Percentiles rank a stretch among this genome's conserved stretches.
phyloP scores from a whole-genome alignment of 2,888 invertebrate species.

The Drosophila nr. perissopoda region DNA sequence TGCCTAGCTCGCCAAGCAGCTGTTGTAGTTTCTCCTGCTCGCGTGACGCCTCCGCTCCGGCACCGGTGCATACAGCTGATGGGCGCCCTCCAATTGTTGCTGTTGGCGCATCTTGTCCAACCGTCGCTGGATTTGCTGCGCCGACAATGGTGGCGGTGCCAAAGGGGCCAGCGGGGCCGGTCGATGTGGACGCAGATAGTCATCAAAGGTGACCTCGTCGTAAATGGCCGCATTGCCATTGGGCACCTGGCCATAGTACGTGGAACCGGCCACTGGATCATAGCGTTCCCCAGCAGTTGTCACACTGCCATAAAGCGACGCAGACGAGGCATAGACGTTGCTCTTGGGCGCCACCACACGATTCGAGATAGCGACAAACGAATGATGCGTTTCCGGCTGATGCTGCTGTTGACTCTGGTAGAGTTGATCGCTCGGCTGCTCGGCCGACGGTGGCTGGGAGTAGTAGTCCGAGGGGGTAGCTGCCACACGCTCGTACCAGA shows the following conservation, averaged over 20 bases:
- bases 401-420: slow-evolving; percentile 71
- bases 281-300: slow-evolving; percentile 72
- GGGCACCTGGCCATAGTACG: slow-evolving; percentile 83
- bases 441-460: slow-evolving; percentile 75
- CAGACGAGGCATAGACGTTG: slow-evolving; percentile 71
- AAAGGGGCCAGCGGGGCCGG: slow-evolving; percentile 88
- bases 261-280: slow-evolving; percentile 82
- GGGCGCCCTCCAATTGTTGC: slow-evolving; percentile 69
- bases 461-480: slow-evolving; percentile 77
- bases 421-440: slow-evolving; percentile 61
- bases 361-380: slow-evolving; percentile 84
- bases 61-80: slow-evolving; percentile 76
- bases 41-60: slow-evolving; percentile 75
- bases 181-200: slow-evolving; percentile 86
- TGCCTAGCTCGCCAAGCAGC: slow-evolving; percentile 82
- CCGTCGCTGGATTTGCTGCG: slow-evolving; percentile 85
- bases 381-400: slow-evolving; percentile 75
- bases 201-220: slow-evolving; percentile 84
- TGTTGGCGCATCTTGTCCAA: slow-evolving; percentile 83
- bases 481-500: slow-evolving; percentile 86
- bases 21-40: slow-evolving; percentile 82
- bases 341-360: slow-evolving; percentile 79
- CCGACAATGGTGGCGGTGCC: slow-evolving; percentile 85
- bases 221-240: slow-evolving; percentile 75
- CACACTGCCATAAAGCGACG: slow-evolving; percentile 77